Base-by-base conservation (phyloP, 2,888 invertebrate genomes). In the Trissonchulus latispiculum region DNA sequence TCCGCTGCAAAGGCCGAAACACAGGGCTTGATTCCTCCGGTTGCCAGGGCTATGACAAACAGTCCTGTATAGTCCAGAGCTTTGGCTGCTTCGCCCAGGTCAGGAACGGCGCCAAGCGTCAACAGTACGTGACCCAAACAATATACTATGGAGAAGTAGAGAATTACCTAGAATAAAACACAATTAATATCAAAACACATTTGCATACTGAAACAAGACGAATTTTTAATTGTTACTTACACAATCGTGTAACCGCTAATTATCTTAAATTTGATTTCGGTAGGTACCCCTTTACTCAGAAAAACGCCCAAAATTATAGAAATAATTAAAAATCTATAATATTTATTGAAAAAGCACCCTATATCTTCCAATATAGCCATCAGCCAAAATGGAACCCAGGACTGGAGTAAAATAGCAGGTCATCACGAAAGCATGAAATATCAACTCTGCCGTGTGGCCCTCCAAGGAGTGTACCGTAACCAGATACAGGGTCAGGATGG, bases 1-100 rank as follows among this genome's bases (percentile, higher is more conserved):
- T 96, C 95, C 0, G 95, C 95, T 0, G 95, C 96, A 83, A 96
- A 95, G 0, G 95, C 92, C 0, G 93, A 88, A 0, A 96, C 95
- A 81, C 95, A 95, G 0, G 95, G 95, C 81, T 96, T 96, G 78
- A 96, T 96, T 0, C 95, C 95, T 0, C 95, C 95, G 0, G 94
- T 93, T 0, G 94, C 95, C 23, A 94, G 79, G 0, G 93, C 93
- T 79, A 96, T 92, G 77, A 91, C 84, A 23, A 88, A 81, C 35
- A 92, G 83, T 0, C 90, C 91, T 31, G 89, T 77, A 75, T 90
- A 83, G 75, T 82, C 82, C 69, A 81, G 74, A 1, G 76, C 33
- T n/a, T 68, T 2, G 2, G 28, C 2, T 2, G 29, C 35, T 15
- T 8, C 32, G 3, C n/a, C 81, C 36, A 84, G 78, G 2, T 82